Percentiles rank a stretch among this genome's conserved stretches.
Conservation (phyloP, 2,888 invertebrate species). For the Cistogaster globosa region DNA sequence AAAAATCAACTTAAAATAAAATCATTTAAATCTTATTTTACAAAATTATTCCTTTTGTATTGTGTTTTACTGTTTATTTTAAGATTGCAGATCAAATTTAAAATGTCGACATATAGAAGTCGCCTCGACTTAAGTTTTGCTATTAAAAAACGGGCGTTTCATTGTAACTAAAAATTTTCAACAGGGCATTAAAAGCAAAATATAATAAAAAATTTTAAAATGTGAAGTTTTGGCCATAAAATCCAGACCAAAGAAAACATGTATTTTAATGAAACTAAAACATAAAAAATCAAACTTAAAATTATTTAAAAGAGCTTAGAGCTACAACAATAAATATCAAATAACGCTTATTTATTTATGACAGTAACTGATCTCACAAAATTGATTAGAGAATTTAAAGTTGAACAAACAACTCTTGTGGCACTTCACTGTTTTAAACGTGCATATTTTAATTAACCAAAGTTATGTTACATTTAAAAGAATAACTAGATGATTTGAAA, state of each 20-base stretch:
- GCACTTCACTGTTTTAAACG: background rate
- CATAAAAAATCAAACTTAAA: constrained; percentile 40
- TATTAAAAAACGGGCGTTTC: constrained; percentile 53
- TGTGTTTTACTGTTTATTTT: constrained; percentile 2
- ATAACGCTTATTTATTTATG: constrained; percentile 72
- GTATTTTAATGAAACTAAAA: background rate
- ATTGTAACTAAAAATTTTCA: constrained; percentile 57
- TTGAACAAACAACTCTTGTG: constrained; percentile 28
- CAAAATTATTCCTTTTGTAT: background rate
- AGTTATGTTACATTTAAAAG: constrained; percentile 1
- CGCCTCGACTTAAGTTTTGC: background rate
- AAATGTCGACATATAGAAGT: constrained; percentile 20
- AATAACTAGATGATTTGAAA: background rate
- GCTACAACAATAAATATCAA: constrained; percentile 51
- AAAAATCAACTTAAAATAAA: background rate
- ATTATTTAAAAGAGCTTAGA: constrained; percentile 63
- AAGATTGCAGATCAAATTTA: constrained; percentile 49
- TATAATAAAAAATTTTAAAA: constrained; percentile 25
- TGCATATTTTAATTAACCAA: no score
- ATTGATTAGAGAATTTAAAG: constrained; percentile 71
- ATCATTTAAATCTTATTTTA: constrained; percentile 8
- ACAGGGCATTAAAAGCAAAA: constrained; percentile 49
- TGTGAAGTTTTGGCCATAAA: constrained; percentile 36
- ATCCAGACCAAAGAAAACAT: constrained; percentile 2
- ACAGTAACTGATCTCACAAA: constrained; percentile 72